phyloP scores from a whole-genome alignment of 64 coral and sea anemone genomes.

The Pocillopora verrucosa region DNA sequence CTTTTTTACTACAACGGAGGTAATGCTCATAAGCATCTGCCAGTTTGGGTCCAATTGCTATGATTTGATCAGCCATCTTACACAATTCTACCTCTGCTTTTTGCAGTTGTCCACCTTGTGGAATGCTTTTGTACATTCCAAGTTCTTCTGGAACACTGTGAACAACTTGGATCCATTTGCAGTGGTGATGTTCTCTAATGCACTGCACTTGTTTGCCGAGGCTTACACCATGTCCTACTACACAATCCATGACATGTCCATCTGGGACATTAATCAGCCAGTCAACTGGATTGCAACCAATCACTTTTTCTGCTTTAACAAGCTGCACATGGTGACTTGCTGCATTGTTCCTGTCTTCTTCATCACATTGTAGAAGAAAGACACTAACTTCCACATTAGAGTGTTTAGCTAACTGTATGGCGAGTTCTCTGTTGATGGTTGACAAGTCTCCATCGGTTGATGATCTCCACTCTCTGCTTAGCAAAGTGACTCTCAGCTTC shows the following conservation, averaged over 20 bases:
- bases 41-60: not conserved
- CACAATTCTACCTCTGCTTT: not conserved
- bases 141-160: constrained; percentile 2
- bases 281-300: not conserved
- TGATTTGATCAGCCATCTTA: not conserved
- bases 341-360: not conserved
- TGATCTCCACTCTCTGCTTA: not conserved
- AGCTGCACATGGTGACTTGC: not conserved
- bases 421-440: not conserved
- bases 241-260: too few relatives aligned
- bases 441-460: constrained; percentile 1
- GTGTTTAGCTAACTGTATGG: too few relatives aligned
- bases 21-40: not conserved
- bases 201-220: too few relatives aligned
- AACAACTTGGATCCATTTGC: not conserved
- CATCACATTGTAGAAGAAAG: too few relatives aligned
- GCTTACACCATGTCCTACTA: too few relatives aligned
- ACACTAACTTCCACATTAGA: too few relatives aligned
- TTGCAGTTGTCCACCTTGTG: not conserved
- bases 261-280: too few relatives aligned
- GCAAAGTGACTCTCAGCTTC: not conserved
- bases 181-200: too few relatives aligned
- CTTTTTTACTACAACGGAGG: not conserved
- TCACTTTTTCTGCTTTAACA: not conserved
- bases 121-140: constrained; percentile 5